Percentiles rank a stretch among this genome's conserved stretches.
Evolutionary conservation across 2,888 invertebrate species (phyloP).

Genomic region (Plebejus argus): DNA sequence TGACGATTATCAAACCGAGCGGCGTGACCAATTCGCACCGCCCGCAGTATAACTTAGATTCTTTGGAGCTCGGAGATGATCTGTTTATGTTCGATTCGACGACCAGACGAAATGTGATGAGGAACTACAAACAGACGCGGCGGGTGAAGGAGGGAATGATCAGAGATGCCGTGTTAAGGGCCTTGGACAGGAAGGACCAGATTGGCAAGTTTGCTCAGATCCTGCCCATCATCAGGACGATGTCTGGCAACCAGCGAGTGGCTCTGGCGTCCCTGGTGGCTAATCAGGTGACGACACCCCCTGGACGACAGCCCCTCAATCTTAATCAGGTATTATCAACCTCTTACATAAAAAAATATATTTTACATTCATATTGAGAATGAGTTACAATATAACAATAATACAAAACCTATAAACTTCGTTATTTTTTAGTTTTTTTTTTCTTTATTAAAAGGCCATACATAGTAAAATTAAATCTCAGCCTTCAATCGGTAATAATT

Average conservation of each 20-base stretch:
- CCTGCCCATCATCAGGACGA: constrained; percentile 83
- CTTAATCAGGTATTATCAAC: constrained; percentile 74
- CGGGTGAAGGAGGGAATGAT: constrained; percentile 70
- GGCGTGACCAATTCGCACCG: constrained; percentile 73
- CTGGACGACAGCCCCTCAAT: constrained; percentile 74
- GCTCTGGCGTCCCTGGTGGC: constrained; percentile 83
- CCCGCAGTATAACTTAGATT: constrained; percentile 72
- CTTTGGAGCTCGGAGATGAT: constrained; percentile 61
- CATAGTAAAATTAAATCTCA: no score
- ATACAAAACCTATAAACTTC: no score
- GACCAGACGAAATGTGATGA: constrained; percentile 52
- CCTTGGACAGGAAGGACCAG: constrained; percentile 80
- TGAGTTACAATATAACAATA: no score
- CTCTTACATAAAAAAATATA: no score
- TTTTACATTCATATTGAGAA: no score
- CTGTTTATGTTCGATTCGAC: constrained; percentile 52
- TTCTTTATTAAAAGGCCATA: no score
- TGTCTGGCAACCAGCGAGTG: constrained; percentile 82
- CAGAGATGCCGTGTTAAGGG: constrained; percentile 78
- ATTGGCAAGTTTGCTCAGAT: constrained; percentile 82
- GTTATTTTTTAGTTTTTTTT: no score
- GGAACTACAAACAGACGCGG: constrained; percentile 59
- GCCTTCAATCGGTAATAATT: no score
- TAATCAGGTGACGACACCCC: constrained; percentile 80
- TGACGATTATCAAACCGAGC: constrained; percentile 58